A percentile compares a stretch with the other conserved stretches of the same genome.
Conservation (phyloP, 2,888 invertebrate species). For the Nemoura dubitans region DNA sequence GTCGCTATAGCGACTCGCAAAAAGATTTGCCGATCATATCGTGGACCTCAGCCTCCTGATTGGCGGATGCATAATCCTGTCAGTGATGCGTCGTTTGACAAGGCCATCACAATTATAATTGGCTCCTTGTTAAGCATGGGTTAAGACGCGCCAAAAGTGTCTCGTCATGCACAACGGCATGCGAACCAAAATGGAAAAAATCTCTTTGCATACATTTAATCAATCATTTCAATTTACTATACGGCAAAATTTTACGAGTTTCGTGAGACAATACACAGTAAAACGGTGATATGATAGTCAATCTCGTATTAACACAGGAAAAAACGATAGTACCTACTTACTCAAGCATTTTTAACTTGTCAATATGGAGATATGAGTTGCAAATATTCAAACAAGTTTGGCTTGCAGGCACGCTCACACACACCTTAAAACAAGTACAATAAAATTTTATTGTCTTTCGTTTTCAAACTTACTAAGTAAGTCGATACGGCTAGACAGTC, state of each 20-base stretch:
- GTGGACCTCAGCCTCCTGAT: neutral
- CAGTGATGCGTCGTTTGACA: neutral
- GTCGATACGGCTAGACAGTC: neutral
- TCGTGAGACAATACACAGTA: neutral
- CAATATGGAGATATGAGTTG: neutral
- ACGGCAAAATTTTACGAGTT: too few relatives aligned
- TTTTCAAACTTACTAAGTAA: neutral
- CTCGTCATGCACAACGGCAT: neutral
- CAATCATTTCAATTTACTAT: too few relatives aligned
- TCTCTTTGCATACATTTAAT: too few relatives aligned
- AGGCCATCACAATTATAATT: neutral
- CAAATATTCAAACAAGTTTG: neutral
- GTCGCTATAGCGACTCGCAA: too few relatives aligned
- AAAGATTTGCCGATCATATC: too few relatives aligned
- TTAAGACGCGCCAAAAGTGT: neutral
- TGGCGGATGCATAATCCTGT: neutral
- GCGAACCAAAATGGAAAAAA: too few relatives aligned
- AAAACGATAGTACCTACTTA: neutral
- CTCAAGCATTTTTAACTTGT: neutral
- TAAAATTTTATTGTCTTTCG: neutral
- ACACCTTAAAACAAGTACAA: slow-evolving; percentile 7
- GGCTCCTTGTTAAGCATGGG: neutral
- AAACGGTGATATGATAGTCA: neutral
- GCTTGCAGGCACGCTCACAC: neutral
- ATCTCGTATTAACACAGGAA: neutral